Evolutionary conservation across 30 jellyfish, hydroid and myxozoan genomes (phyloP), one percentile per base, ranked within the genome.

Genomic region (Hydractinia symbiolongicarpus): DNA sequence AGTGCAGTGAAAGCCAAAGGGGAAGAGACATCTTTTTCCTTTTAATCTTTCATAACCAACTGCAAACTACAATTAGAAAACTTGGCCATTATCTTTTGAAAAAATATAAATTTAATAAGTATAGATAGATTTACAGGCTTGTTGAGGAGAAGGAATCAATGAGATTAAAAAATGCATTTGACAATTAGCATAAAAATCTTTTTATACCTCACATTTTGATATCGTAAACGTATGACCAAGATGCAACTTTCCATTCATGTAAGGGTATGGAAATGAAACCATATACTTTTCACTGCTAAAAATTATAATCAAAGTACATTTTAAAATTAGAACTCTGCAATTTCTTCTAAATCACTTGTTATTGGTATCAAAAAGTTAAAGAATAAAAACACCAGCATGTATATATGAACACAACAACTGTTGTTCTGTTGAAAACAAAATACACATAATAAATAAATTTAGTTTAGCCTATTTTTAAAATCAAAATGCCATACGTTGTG

Each of bases 1-100:
- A 76, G 99, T 95, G 78, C 97, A 88, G 77, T 95, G 99, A 66
- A 95, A 89, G 14, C 99, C 99, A 95, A 95, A 95, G 79, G 99
- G 99, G 80, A 89, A 95, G 76, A 95, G 83, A 81, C 99, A 95
- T 76, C 79, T 88, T 77, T 89, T 95, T 56, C 99, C 99, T 80
- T 85, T 89, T 17, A 95, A 81, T 55, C 99, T 84, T 71, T 95
- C 95, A 66, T 84, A 95, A 13, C 99, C 99, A 83, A 95, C 99
- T 4, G 99, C 97, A 89, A 95, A 95, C 97, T 93, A 74, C 40
- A 73, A 72, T 5, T 5, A 6, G 40, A 64, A 6, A 13, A 58
- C 69, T 0, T 13, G 69, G 3, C 15, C 15, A 58, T 13, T 58
- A 16, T 1, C 15, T 58, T 58, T 58, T 58, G 1, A 50, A n/a